Conservation (phyloP, 2,797 vertebrate species). For the Rhabdomys pumilio region DNA sequence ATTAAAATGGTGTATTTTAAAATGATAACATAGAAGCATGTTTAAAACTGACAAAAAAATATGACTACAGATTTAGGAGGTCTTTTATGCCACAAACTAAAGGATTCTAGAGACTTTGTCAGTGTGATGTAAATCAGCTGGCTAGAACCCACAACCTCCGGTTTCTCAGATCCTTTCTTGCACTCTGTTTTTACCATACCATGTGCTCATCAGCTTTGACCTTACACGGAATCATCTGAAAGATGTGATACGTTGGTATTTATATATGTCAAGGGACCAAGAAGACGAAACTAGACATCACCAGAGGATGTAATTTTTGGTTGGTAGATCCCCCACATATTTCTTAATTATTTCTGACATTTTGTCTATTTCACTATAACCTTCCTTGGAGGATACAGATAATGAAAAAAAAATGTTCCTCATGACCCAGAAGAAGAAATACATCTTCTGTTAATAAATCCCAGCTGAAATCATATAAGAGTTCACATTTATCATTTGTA, state of each 20-base stretch:
- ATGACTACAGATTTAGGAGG: conserved; percentile 13
- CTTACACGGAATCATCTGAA: conserved; percentile 87
- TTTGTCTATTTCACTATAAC: conserved; percentile 89
- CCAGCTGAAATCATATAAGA: conserved; percentile 88
- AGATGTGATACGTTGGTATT: conserved; percentile 87
- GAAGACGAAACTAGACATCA: conserved; percentile 84
- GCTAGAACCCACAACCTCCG: conserved; percentile 68
- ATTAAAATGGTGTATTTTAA: conserved; percentile 59
- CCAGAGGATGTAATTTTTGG: conserved; percentile 89
- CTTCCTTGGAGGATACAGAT: conserved; percentile 88
- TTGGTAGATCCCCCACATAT: conserved; percentile 88
- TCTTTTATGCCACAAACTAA: conserved; percentile 54
- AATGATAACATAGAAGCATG: conserved; percentile 54
- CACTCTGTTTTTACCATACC: conserved; percentile 76
- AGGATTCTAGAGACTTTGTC: conserved; percentile 39
- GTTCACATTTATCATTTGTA: conserved; percentile 87
- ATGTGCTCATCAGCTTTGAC: conserved; percentile 86
- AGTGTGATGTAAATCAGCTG: conserved; percentile 56
- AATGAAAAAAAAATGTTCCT: conserved; percentile 88
- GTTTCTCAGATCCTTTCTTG: conserved; percentile 73
- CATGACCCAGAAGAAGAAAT: conserved; percentile 88
- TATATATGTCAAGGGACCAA: conserved; percentile 88
- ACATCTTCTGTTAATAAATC: conserved; percentile 90
- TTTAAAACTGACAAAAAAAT: conserved; percentile 33
- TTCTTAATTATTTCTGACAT: conserved; percentile 92